phyloP scores from a whole-genome alignment of 2,113 vertebrate genomes.

The Murina feae region DNA sequence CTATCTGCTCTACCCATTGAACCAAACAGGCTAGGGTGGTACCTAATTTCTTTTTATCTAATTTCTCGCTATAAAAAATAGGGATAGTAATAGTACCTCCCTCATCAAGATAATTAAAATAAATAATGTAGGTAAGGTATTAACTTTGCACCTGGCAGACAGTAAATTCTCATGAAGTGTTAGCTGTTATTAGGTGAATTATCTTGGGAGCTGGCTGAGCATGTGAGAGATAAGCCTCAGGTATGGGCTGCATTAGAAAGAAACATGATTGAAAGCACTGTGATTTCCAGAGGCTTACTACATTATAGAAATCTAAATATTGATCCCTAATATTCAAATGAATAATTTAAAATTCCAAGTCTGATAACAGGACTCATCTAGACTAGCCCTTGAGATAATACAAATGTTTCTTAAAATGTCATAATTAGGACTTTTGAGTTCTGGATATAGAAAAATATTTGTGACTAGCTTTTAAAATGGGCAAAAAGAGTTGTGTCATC shows the following conservation, averaged over 20 bases:
- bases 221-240: background rate
- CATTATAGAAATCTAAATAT: conserved; percentile 27
- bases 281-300: background rate
- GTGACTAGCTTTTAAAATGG: background rate
- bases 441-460: background rate
- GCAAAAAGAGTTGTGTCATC: background rate
- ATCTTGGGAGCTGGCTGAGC: background rate
- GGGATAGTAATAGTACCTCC: background rate
- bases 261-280: background rate
- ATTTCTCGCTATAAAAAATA: background rate
- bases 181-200: background rate
- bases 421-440: background rate
- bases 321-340: conserved; percentile 32
- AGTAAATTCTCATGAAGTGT: background rate
- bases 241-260: background rate
- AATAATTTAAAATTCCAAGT: background rate
- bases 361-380: conserved; percentile 11
- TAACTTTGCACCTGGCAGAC: background rate
- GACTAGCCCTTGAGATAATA: background rate
- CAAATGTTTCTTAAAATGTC: background rate
- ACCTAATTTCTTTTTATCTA: background rate
- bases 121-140: background rate
- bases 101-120: background rate
- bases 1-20: too few species aligned
- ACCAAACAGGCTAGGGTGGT: too few species aligned